Conservation (phyloP, 2,888 invertebrate genomes). For the Orthosia gracilis region DNA sequence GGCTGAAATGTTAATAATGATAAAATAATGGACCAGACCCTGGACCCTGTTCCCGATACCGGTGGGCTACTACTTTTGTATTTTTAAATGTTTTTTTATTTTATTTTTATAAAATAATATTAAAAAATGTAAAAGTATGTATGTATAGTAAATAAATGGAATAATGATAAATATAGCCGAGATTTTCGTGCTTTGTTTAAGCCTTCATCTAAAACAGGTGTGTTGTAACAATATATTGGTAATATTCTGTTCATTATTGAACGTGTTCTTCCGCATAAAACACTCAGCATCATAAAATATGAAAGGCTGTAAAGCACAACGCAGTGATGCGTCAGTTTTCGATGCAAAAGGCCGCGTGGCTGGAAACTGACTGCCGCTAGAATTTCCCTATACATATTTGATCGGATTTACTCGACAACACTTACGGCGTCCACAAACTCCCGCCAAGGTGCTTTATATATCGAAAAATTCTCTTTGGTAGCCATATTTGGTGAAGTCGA, state of each 20-base stretch:
- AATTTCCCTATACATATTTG: slow-evolving; percentile 83
- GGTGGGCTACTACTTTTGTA: no score
- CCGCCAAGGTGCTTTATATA: slow-evolving; percentile 74
- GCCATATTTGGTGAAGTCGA: slow-evolving; percentile 45
- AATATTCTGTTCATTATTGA: slow-evolving; percentile 6
- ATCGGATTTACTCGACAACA: slow-evolving; percentile 82
- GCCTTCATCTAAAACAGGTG: not conserved
- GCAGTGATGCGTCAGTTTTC: slow-evolving; percentile 74
- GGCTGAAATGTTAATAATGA: no score
- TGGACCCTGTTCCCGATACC: no score
- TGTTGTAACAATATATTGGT: not conserved
- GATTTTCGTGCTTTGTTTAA: not conserved
- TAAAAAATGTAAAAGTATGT: no score
- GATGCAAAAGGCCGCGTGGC: slow-evolving; percentile 74
- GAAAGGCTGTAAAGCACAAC: slow-evolving; percentile 62
- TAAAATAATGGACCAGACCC: no score
- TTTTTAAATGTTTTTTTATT: no score
- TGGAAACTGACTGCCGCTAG: slow-evolving; percentile 73
- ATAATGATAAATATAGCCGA: no score
- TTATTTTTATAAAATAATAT: no score
- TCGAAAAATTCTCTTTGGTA: slow-evolving; percentile 74
- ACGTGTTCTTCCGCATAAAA: slow-evolving; percentile 29
- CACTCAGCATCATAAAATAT: slow-evolving; percentile 55
- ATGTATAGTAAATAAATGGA: no score
- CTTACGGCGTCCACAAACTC: slow-evolving; percentile 76